Evolutionary conservation across 2,113 vertebrate species (phyloP).

Genomic region (Corythaixoides concolor): DNA sequence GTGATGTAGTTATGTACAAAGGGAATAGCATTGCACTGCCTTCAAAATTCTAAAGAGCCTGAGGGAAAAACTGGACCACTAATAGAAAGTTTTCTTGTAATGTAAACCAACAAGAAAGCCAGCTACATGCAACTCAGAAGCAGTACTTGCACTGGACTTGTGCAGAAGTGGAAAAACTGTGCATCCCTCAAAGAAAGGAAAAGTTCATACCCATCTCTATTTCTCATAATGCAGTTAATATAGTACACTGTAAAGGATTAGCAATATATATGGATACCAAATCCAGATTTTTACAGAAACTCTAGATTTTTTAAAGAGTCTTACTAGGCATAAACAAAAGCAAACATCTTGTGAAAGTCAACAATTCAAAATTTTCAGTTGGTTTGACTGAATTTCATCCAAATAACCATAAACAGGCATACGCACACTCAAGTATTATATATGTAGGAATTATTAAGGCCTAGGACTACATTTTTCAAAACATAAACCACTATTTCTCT

Average conservation of each 20-base stretch:
- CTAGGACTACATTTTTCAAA: neutral
- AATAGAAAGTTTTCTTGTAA: neutral
- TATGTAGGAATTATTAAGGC: neutral
- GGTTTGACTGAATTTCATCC: neutral
- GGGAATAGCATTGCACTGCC: neutral
- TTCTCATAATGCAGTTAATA: neutral
- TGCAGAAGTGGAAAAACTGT: neutral
- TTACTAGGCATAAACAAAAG: neutral
- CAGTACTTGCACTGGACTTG: neutral
- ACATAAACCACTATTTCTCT: neutral
- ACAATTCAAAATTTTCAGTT: neutral
- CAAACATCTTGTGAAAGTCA: neutral
- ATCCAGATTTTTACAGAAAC: neutral
- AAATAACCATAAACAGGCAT: neutral
- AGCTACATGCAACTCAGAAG: neutral
- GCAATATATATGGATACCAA: neutral
- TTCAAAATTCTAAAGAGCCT: neutral
- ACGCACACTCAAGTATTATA: neutral
- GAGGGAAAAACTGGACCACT: neutral
- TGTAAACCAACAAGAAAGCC: neutral
- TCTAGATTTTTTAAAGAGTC: neutral
- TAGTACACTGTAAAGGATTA: neutral
- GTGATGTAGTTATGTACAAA: neutral
- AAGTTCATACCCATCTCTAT: neutral
- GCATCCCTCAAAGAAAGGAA: neutral